Evolutionary conservation across 2,888 invertebrate genomes (phyloP).

Genomic region (Trachelus troglodyta): DNA sequence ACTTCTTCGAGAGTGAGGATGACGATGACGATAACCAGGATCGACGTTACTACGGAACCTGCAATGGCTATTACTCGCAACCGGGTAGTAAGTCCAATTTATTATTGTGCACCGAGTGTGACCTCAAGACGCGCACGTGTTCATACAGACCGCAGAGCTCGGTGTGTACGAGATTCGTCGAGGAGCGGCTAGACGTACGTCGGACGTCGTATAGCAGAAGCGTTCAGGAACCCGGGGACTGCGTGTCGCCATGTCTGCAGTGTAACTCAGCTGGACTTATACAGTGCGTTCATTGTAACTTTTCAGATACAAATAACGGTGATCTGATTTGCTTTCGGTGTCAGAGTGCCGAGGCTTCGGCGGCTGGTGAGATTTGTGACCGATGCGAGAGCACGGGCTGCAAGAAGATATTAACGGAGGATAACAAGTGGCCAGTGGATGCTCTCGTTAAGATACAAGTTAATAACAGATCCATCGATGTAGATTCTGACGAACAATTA

Average conservation of each 20-base stretch:
- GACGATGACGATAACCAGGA: conserved; percentile 43
- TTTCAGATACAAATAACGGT: conserved; percentile 39
- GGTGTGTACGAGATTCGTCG: conserved; percentile 48
- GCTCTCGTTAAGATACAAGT: conserved; percentile 55
- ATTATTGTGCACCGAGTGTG: conserved; percentile 60
- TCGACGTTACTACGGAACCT: conserved; percentile 49
- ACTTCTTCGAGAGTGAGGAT: conserved; percentile 59
- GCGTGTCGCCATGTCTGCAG: conserved; percentile 39
- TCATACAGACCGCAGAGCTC: conserved; percentile 54
- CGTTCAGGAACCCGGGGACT: conserved; percentile 19
- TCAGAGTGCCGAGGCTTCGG: conserved; percentile 43
- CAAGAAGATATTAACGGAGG: conserved; percentile 32
- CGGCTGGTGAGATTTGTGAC: conserved; percentile 38
- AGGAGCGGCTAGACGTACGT: conserved; percentile 46
- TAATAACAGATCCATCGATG: conserved; percentile 52
- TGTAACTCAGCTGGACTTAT: conserved; percentile 31
- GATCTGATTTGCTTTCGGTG: conserved; percentile 62
- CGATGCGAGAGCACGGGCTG: conserved; percentile 48
- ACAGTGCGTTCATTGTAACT: conserved; percentile 45
- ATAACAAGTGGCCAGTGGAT: conserved; percentile 50
- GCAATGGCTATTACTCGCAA: conserved; percentile 59
- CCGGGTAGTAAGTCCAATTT: conserved; percentile 63
- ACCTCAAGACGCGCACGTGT: conserved; percentile 53
- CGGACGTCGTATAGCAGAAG: background rate
- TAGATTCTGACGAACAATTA: conserved; percentile 52